These are phyloP conservation scores for Aleiodes leptofemur DNA, from an alignment of 2,888 invertebrate species.

Conservation along the genomic window DNA sequence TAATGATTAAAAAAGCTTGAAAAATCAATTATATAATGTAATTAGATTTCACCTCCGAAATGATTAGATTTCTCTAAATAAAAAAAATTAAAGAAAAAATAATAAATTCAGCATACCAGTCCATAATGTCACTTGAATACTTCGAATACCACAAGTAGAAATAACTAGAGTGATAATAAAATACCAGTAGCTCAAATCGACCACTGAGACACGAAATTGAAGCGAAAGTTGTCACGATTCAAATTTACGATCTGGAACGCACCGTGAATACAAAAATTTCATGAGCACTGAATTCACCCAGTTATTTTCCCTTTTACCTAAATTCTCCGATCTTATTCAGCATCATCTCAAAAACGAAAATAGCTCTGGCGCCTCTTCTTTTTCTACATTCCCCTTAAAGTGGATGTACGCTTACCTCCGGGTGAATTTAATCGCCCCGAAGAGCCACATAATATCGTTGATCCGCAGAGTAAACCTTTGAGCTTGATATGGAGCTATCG, in stretches of 20 bases:
- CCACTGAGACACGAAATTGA: background rate
- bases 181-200: too few relatives aligned
- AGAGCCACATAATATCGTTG: background rate
- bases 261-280: background rate
- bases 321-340: background rate
- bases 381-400: background rate
- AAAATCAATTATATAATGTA: too few relatives aligned
- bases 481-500: too few relatives aligned
- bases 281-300: background rate
- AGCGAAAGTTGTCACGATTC: conserved; percentile 9
- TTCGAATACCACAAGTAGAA: too few relatives aligned
- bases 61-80: too few relatives aligned
- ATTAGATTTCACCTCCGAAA: too few relatives aligned
- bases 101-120: too few relatives aligned
- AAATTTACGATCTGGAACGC: background rate
- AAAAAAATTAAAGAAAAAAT: too few relatives aligned
- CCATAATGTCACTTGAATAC: too few relatives aligned
- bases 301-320: background rate
- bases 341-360: background rate
- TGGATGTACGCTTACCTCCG: background rate
- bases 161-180: too few relatives aligned
- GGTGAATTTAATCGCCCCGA: background rate
- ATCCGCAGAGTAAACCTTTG: too few relatives aligned
- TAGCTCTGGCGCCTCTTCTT: background rate
- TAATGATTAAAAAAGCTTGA: too few relatives aligned